Evolutionary conservation across 1,140 invertebrate genomes (phyloP).

Genomic region (Drosophila varians): DNA sequence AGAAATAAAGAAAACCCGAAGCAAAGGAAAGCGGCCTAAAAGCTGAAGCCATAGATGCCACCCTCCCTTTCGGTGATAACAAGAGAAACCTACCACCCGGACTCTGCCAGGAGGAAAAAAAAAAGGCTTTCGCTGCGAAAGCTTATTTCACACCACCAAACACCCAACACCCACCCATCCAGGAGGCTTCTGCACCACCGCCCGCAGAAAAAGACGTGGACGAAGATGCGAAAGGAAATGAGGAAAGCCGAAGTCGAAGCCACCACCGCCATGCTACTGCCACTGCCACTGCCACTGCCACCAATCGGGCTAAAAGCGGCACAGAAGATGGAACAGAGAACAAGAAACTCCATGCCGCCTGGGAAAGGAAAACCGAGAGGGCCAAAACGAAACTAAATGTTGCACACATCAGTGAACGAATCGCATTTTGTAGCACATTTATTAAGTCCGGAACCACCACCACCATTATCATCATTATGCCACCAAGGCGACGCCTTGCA

Average conservation of each 20-base stretch:
- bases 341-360: neutral
- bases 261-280: slow-evolving; percentile 31
- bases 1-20: too few species aligned
- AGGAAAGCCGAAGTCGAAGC: slow-evolving; percentile 10
- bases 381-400: slow-evolving; percentile 23
- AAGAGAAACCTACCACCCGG: slow-evolving; percentile 23
- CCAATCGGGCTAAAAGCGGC: slow-evolving; percentile 6
- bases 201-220: slow-evolving; percentile 17
- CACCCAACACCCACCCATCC: neutral
- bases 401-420: slow-evolving; percentile 38
- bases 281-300: neutral
- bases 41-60: slow-evolving; percentile 39
- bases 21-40: slow-evolving; percentile 1
- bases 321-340: neutral
- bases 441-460: slow-evolving; percentile 43
- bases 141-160: slow-evolving; percentile 47
- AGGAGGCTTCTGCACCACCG: slow-evolving; percentile 10
- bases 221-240: slow-evolving; percentile 4
- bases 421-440: slow-evolving; percentile 20
- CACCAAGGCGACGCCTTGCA: neutral
- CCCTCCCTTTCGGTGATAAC: slow-evolving; percentile 8
- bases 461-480: neutral
- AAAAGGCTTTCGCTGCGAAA: slow-evolving; percentile 31
- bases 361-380: neutral
- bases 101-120: slow-evolving; percentile 16